A percentile compares a stretch with the other conserved stretches of the same genome.
Evolutionary conservation across 2,113 vertebrate species (phyloP).

Genomic region (Sander lucioperca): DNA sequence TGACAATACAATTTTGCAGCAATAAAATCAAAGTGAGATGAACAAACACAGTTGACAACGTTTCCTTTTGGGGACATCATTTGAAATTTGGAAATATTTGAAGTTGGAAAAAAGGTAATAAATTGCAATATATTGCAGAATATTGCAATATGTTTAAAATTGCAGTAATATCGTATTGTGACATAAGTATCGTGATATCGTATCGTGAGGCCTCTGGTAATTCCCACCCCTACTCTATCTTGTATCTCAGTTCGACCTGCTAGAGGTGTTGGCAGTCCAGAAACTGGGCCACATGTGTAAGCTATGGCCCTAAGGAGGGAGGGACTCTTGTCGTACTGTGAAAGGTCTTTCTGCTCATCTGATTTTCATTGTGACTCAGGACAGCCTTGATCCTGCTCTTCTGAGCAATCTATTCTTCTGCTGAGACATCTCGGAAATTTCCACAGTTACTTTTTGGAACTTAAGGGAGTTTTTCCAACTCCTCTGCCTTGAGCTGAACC

Average conservation of each 20-base stretch:
- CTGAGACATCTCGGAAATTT: constrained; percentile 30
- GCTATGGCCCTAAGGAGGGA: neutral
- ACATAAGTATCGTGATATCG: no score
- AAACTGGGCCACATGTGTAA: neutral
- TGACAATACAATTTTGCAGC: no score
- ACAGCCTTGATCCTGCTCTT: constrained; percentile 32
- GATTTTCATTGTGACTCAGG: constrained; percentile 12
- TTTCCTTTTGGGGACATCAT: no score
- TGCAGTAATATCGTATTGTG: no score
- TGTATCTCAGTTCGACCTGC: constrained; percentile 16
- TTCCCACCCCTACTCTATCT: neutral
- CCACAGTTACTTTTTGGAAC: neutral
- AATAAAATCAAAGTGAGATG: no score
- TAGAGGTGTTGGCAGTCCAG: neutral
- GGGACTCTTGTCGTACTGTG: neutral
- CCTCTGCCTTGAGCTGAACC: constrained; percentile 24
- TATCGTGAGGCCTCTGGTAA: no score
- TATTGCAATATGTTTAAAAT: no score
- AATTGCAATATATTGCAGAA: no score
- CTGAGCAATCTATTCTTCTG: constrained; percentile 15
- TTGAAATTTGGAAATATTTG: no score
- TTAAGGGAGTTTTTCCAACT: constrained; percentile 14
- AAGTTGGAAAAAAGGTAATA: no score
- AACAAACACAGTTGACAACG: no score
- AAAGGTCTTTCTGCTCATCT: constrained; percentile 22